Evolutionary conservation across 1,140 invertebrate genomes (phyloP).

Genomic region (Zaprionus kolodkinae): DNA sequence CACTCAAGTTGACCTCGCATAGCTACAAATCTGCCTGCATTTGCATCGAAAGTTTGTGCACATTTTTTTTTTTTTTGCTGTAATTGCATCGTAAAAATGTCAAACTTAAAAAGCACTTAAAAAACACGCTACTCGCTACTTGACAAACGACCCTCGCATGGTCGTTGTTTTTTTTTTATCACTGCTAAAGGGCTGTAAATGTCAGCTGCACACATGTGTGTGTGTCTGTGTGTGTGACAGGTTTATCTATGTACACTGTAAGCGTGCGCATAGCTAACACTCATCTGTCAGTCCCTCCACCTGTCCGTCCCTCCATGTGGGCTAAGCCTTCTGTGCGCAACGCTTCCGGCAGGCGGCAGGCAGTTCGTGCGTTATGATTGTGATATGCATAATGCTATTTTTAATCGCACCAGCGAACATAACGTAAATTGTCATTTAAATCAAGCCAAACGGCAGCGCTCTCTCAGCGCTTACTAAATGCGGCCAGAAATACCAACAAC

Average conservation of each 20-base stretch:
- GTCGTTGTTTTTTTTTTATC: conserved; percentile 39
- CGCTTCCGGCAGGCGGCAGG: conserved; percentile 62
- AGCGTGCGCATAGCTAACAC: neutral
- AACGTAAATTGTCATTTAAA: conserved; percentile 76
- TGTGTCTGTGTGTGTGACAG: neutral
- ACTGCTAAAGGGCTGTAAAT: conserved; percentile 50
- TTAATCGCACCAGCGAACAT: conserved; percentile 61
- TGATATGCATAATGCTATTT: conserved; percentile 71
- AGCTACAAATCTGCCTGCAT: neutral
- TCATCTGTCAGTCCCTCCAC: neutral
- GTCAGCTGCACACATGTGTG: conserved; percentile 12
- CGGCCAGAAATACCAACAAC: conserved; percentile 32
- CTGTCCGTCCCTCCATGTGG: conserved; percentile 2
- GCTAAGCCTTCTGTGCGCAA: conserved; percentile 37
- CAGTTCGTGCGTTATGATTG: conserved; percentile 55
- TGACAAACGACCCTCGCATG: conserved; percentile 27
- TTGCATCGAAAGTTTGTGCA: conserved; percentile 10
- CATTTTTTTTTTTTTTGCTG: neutral
- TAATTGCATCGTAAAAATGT: conserved; percentile 13
- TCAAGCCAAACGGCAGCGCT: conserved; percentile 36
- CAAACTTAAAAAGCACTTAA: neutral
- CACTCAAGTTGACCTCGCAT: neutral
- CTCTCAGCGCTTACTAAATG: conserved; percentile 34
- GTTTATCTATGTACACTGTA: conserved; percentile 14
- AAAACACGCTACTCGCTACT: neutral